Evolutionary conservation across 2,888 invertebrate species (phyloP), one percentile per base, ranked within the genome.

Genomic region (Capitulum mitella): DNA sequence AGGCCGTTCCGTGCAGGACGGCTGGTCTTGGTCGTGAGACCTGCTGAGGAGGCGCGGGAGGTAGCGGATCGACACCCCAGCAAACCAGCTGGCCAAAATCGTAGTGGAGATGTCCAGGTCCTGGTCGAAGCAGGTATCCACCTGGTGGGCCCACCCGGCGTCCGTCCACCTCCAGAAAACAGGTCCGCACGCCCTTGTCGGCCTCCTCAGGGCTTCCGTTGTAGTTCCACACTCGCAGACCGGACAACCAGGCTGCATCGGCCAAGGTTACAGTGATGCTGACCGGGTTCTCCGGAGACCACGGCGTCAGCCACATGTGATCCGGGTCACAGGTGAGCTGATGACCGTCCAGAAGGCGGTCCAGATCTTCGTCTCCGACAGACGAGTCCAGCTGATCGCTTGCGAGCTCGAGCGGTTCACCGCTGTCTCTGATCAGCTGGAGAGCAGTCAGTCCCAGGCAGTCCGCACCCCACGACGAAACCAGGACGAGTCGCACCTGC

Each of bases 281-380:
- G 1, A 61, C 32, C 14, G 29, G 32, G n/a, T 61, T 32, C 83
- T 79, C 81, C 43, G 78, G 79, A 10, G 61, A 32, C 61, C 61
- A 61, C 61, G 61, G 61, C 61, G 26, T 32, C 61, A 61, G 61
- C 61, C 61, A 61, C 61, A 61, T 61, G 32, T 32, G 61, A 2
- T 14, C 14, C 32, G 32, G 61, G 61, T 61, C 32, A 16, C 32
- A 61, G 8, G 61, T 61, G 32, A 61, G 32, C 8, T 32, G 32
- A 5, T 34, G n/a, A 32, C 61, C 61, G 16, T 61, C 61, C 61
- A 61, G 32, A 32, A 61, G 61, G 3, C 61, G 10, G 14, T 10
- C 61, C 32, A 61, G 61, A 3, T 32, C 61, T 5, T 32, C 16
- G 32, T 16, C 61, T 10, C 14, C 16, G 14, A 32, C 61, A 3